These are phyloP conservation scores for Cepaea hortensis DNA, from an alignment of 2,888 invertebrate species.

Conservation along the genomic window DNA sequence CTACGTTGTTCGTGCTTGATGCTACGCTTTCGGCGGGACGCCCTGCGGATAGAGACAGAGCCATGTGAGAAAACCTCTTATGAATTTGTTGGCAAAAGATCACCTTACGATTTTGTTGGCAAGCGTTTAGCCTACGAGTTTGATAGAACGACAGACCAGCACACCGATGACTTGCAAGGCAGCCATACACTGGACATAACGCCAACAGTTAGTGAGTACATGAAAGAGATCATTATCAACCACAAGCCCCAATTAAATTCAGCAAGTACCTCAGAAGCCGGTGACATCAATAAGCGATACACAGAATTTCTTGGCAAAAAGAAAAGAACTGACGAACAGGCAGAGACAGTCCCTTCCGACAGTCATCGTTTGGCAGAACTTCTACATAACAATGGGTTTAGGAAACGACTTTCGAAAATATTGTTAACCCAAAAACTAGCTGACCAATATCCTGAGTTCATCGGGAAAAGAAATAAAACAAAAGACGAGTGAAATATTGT, in stretches of 20 bases:
- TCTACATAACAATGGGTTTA: slow-evolving; percentile 5
- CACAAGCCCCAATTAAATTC: not conserved
- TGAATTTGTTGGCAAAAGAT: slow-evolving; percentile 21
- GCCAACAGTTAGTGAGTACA: not conserved
- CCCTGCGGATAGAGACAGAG: too few species aligned
- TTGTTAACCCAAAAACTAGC: slow-evolving; percentile 3
- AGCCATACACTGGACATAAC: not conserved
- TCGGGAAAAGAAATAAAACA: slow-evolving; percentile 20
- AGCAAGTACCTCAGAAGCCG: not conserved
- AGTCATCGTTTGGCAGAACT: slow-evolving; percentile 20
- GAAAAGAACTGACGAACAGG: slow-evolving; percentile 28
- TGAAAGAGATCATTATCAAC: not conserved
- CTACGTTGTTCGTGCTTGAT: too few species aligned
- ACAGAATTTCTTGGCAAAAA: slow-evolving; percentile 33
- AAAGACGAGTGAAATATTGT: not conserved
- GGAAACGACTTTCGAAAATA: slow-evolving; percentile 26
- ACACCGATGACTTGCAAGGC: not conserved
- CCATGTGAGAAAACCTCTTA: not conserved
- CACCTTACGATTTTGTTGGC: slow-evolving; percentile 16
- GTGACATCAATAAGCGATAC: not conserved
- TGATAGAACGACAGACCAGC: not conserved
- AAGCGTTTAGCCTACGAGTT: slow-evolving; percentile 17
- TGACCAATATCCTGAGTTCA: slow-evolving; percentile 38
- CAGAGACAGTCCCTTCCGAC: not conserved
- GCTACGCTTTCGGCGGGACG: too few species aligned